phyloP scores from a whole-genome alignment of 2,113 vertebrate genomes.

The Rhynchomys soricoides region DNA sequence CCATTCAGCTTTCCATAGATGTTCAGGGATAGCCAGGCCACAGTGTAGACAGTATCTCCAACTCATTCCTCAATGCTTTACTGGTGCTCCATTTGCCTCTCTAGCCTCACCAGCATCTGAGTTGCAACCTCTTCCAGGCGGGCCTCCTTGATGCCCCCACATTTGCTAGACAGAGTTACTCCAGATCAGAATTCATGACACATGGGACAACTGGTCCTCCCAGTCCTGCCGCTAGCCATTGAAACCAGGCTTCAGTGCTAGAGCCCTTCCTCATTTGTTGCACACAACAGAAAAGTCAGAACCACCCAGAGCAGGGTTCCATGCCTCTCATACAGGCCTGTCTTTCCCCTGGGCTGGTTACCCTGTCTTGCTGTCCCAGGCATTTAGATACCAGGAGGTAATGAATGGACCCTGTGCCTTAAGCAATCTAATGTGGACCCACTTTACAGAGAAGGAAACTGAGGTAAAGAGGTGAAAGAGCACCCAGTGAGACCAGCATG shows the following conservation, averaged over 20 bases:
- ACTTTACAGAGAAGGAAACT: background rate
- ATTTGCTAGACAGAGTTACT: background rate
- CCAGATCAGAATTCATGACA: fast-evolving
- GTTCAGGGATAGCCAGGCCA: fast-evolving
- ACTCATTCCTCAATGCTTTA: fast-evolving
- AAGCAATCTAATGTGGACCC: background rate
- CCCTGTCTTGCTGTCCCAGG: background rate
- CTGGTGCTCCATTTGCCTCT: background rate
- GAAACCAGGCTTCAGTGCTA: background rate
- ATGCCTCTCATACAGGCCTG: fast-evolving
- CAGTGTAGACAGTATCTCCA: fast-evolving
- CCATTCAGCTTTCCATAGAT: too few relatives aligned
- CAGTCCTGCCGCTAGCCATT: background rate
- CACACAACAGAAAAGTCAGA: background rate
- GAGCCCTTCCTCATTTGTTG: background rate
- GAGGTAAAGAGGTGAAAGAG: background rate
- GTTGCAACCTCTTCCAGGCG: background rate
- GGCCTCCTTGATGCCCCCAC: background rate
- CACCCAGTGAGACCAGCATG: too few relatives aligned
- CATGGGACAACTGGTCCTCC: background rate
- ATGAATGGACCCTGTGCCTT: background rate
- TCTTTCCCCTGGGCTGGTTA: fast-evolving
- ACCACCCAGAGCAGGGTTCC: background rate
- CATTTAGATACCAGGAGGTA: background rate
- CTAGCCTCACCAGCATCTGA: background rate